Evolutionary conservation across 1,140 invertebrate genomes (phyloP), one percentile per base, ranked within the genome.

Genomic region (Diorhabda sublineata): DNA sequence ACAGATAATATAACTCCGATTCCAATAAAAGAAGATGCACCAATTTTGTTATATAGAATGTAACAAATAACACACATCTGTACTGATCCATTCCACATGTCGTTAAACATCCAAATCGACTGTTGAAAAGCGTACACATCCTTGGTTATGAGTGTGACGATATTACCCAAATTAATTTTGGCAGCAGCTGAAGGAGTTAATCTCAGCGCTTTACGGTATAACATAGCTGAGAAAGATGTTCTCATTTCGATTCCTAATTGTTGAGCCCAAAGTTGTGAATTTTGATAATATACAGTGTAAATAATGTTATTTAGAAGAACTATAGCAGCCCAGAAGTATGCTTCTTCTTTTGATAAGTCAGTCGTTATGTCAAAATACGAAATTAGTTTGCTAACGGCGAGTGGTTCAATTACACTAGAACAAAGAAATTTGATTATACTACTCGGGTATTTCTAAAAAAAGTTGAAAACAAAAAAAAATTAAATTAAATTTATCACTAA

Each of bases 141-240:
- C 81, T 97, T 98, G 7, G 94, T 95, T 70, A 98, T 84, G 5
- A 98, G 84, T 82, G 97, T 71, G 5, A 74, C 91, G 77, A 97
- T 90, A 83, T 97, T 91, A 6, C 95, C 95, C 45, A 88, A 86
- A 4, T 92, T 93, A 3, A 92, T 93, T 77, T 91, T 85, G 92
- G 79, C 6, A n/a, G 91, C 87, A 9, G 92, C 88, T 3, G 85
- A 87, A 75, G 88, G 88, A 60, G 86, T 91, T 5, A 93, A 77
- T 11, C 85, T 84, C 42, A 92, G 79, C n/a, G 89, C 85, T 89
- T 95, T 95, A 78, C 91, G 87, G 80, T 94, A 96, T 69, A 95
- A 88, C 52, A 95, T 83, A 0, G 91, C 90, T 73, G 89, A 91
- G 77, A 90, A 89, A 2, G 91, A 89, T 52, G 94, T 85, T 70